Base-by-base conservation (phyloP, 2,888 invertebrate species). In the Acanthoscelides obtectus region DNA sequence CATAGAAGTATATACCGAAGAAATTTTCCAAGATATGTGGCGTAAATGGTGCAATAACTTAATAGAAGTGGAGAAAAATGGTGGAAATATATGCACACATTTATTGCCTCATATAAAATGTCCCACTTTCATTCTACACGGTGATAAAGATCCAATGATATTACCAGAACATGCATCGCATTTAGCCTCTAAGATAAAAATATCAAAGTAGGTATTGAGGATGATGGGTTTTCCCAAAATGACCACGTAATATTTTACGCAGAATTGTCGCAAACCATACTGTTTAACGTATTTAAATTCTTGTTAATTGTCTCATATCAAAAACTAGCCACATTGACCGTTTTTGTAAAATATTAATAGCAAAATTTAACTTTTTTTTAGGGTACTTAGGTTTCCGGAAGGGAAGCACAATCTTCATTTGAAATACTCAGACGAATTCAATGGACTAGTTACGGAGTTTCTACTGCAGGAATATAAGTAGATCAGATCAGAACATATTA, bases 401-500 rank as follows among this genome's bases (percentile, higher is more conserved):
- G 96, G 96, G 6, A 94, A 94, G 79, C 97, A 97, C 84, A 95
- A 96, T 81, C 88, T 96, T 22, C 96, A 97, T 83, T 83, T 96
- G 69, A 88, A 89, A 76, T 95, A 93, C 82, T 88, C 93, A 0
- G 89, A 93, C 22, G 92, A 95, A 81, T 96, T 97, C 81, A 95
- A 96, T 82, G 86, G 88, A 75, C 83, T 91, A 65, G 91, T 94
- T 0, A 90, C 92, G 77, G 88, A 92, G 21, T 96, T 96, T 83
- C 83, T 94, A 73, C 78, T 83, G 25, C 70, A 70, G 64, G 72
- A 72, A 71, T 25, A 45, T 21, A n/a, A n/a, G n/a, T n/a, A n/a
- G n/a, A n/a, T n/a, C n/a, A n/a, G n/a, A n/a, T n/a, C n/a, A n/a
- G n/a, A n/a, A n/a, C n/a, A n/a, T n/a, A n/a, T n/a, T n/a, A n/a